A percentile compares a stretch with the other conserved stretches of the same genome.
phyloP scores from a whole-genome alignment of 2,113 vertebrate genomes.

The Semicossyphus pulcher region DNA sequence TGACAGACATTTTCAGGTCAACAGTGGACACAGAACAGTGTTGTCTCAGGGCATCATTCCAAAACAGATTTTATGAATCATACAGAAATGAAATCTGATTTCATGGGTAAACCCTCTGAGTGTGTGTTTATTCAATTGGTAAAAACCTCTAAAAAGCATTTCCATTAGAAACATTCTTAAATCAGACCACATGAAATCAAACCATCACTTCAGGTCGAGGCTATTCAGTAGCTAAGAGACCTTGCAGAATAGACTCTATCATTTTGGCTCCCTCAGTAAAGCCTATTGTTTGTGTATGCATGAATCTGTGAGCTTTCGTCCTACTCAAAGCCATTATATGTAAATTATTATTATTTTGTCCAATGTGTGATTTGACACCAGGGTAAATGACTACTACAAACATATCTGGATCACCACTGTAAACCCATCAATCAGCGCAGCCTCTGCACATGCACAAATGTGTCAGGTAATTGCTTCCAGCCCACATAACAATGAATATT shows the following conservation, averaged over 20 bases:
- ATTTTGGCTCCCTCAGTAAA: not conserved
- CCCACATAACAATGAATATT: constrained; percentile 48
- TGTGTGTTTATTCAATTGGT: not conserved
- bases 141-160: constrained; percentile 7
- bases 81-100: not conserved
- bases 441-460: constrained; percentile 22
- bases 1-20: constrained; percentile 55
- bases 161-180: not conserved
- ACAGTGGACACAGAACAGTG: constrained; percentile 39
- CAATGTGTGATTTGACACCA: constrained; percentile 23
- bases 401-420: constrained; percentile 27
- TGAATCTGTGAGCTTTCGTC: not conserved
- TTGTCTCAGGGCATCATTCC: constrained; percentile 18
- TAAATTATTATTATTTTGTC: constrained; percentile 19
- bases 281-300: not conserved
- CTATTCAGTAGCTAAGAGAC: not conserved
- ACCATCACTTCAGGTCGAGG: not conserved
- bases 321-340: constrained; percentile 9
- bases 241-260: not conserved
- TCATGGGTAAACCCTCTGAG: not conserved
- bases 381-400: constrained; percentile 21
- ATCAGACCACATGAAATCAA: constrained; percentile 19
- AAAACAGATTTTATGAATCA: constrained; percentile 30
- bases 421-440: constrained; percentile 23
- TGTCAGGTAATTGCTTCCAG: constrained; percentile 45